Evolutionary conservation across 2,797 vertebrate genomes (phyloP), one percentile per base, ranked within the genome.

Genomic region (Halcyon smyrnensis): DNA sequence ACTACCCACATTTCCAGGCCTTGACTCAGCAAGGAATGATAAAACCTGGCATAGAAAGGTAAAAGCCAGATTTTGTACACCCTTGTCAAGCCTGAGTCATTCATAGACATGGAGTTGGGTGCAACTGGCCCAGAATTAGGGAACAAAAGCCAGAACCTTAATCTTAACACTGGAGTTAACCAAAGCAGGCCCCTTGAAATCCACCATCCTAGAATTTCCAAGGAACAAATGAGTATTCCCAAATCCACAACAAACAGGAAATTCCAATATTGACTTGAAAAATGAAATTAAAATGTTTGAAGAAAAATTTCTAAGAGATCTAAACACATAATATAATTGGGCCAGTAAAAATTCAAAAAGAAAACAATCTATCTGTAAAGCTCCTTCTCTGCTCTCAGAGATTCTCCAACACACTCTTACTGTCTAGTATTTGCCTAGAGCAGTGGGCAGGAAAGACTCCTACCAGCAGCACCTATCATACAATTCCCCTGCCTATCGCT

Each of bases 251-350:
- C 20, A 71, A 84, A 46, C 0, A 73, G 10, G 14, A 65, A 45
- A 74, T 69, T 37, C 21, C 14, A 51, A 30, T 62, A 54, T 2
- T 78, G 65, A 62, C 46, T 39, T 32, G 2, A 75, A 32, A 81
- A 90, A 54, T 16, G 1, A 75, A 84, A 86, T 43, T 8, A 32
- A 57, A 85, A 64, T 12, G 4, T 57, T 79, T 41, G 20, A 89
- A 77, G 15, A 80, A 46, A 21, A 17, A 3, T 0, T 3, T 28
- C 36, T 5, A 8, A 36, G 75, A 54, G 0, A n/a, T 36, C 63
- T 24, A 51, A 36, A 32, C 6, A 37, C 3, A 25, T 4, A 1
- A 36, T 18, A 54, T 21, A 75, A 62, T 64, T 36, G 9, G 14
- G 36, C 8, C 56, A 64, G 3, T 21, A 69, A 91, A 93, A 84